Percentiles rank a stretch among this genome's conserved stretches.
These are phyloP conservation scores for Cryptocephalus moraei DNA, from an alignment of 2,888 invertebrate species.

Conservation along the genomic window DNA sequence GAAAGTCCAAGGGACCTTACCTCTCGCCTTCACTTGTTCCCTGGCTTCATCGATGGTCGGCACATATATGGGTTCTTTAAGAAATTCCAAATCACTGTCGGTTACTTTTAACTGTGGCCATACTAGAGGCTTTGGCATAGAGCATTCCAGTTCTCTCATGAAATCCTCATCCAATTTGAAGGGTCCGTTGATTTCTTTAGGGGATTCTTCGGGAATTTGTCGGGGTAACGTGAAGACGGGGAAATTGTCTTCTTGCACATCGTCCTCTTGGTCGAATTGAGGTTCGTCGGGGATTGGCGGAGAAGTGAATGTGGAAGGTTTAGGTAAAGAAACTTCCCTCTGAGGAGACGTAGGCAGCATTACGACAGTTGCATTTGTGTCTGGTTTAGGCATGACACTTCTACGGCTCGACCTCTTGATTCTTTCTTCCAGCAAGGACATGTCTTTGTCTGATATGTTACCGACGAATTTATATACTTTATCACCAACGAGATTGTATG, in stretches of 20 bases:
- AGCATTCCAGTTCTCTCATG: conserved; percentile 54
- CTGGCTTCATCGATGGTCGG: conserved; percentile 29
- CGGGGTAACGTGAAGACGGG: conserved; percentile 28
- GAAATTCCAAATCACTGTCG: conserved; percentile 34
- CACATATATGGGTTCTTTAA: conserved; percentile 31
- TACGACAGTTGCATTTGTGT: conserved; percentile 12
- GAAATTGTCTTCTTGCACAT: conserved; percentile 19
- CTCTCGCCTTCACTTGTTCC: conserved; percentile 10
- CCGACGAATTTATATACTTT: conserved; percentile 85
- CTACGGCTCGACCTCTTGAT: conserved; percentile 81
- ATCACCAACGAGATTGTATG: conserved; percentile 85
- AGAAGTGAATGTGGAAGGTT: not conserved
- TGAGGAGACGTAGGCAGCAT: conserved; percentile 10
- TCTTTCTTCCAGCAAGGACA: conserved; percentile 87
- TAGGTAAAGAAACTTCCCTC: conserved; percentile 14
- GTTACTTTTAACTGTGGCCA: conserved; percentile 24
- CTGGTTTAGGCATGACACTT: conserved; percentile 33
- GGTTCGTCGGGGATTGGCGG: conserved; percentile 2
- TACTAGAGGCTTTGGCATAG: conserved; percentile 12
- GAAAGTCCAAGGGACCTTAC: too few species aligned
- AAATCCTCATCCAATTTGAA: conserved; percentile 69
- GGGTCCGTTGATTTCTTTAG: conserved; percentile 51
- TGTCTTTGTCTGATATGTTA: conserved; percentile 88
- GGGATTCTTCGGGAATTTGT: conserved; percentile 38
- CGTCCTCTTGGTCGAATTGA: conserved; percentile 35